Conservation (phyloP, 2,113 vertebrate species). For the Patagioenas fasciata region DNA sequence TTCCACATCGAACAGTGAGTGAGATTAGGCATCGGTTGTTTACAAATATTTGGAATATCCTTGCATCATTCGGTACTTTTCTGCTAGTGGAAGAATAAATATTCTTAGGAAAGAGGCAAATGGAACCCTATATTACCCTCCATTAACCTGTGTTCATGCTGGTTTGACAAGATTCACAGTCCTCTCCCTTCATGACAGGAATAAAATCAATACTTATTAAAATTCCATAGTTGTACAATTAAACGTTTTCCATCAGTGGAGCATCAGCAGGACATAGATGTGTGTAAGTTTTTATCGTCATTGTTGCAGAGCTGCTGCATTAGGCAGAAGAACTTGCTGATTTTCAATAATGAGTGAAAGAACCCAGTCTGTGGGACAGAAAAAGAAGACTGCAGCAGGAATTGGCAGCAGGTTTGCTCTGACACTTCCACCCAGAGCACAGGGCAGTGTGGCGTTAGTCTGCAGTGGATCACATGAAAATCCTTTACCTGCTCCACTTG, state of each 20-base stretch:
- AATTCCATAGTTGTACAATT: not conserved
- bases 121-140: not conserved
- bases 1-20: not conserved
- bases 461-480: not conserved
- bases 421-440: not conserved
- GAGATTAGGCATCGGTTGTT: not conserved
- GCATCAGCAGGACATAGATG: not conserved
- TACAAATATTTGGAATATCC: not conserved
- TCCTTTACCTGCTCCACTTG: not conserved
- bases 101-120: not conserved
- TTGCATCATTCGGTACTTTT: not conserved
- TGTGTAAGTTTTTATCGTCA: not conserved
- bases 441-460: too few species aligned
- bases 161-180: not conserved
- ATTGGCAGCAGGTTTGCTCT: not conserved
- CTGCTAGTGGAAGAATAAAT: not conserved
- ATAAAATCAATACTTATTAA: not conserved
- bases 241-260: not conserved
- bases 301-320: not conserved
- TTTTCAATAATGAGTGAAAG: not conserved
- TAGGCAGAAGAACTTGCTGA: not conserved
- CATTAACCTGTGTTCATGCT: not conserved
- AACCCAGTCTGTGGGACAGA: not conserved
- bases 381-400: not conserved
- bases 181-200: not conserved